Evolutionary conservation across 1,140 invertebrate genomes (phyloP).

Genomic region (Lordiphosa stackelbergi): DNA sequence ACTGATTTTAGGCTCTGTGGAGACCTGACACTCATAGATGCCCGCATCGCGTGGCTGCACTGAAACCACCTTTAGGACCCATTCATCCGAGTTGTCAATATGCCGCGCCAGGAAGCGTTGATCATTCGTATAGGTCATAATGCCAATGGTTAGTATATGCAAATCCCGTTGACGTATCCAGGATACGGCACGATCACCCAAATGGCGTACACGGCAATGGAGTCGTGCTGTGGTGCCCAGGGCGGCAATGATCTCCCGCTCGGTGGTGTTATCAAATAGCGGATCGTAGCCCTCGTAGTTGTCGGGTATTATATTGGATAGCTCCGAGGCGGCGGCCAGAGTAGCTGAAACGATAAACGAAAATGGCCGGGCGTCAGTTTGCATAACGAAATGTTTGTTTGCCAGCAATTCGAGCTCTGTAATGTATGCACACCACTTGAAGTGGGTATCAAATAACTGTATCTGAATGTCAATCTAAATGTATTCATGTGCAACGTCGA

Average conservation of each 20-base stretch:
- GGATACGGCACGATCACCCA: conserved; percentile 90
- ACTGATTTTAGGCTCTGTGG: conserved; percentile 91
- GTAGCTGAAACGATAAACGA: conserved; percentile 3
- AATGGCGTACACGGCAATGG: conserved; percentile 89
- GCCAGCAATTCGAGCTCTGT: conserved; percentile 11
- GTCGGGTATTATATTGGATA: conserved; percentile 66
- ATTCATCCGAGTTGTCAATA: conserved; percentile 90
- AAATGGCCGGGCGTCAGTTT: conserved; percentile 13
- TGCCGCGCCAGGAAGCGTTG: conserved; percentile 87
- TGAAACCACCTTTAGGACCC: conserved; percentile 89
- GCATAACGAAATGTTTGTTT: conserved; percentile 18
- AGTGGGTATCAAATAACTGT: conserved; percentile 58
- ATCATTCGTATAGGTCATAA: conserved; percentile 87
- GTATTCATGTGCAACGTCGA: conserved; percentile 58
- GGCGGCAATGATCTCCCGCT: conserved; percentile 88
- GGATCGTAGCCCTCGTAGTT: conserved; percentile 80
- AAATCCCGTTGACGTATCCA: conserved; percentile 87
- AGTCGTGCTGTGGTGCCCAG: conserved; percentile 90
- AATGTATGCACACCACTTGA: conserved; percentile 27
- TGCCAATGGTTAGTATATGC: conserved; percentile 86
- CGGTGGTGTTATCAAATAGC: conserved; percentile 92
- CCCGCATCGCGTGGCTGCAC: conserved; percentile 87
- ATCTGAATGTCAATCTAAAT: conserved; percentile 70
- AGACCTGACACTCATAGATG: conserved; percentile 91
- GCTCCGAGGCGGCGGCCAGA: conserved; percentile 46